phyloP scores from a whole-genome alignment of 53 echinoderm and acorn worm genomes.

The Echinarachnius parma region DNA sequence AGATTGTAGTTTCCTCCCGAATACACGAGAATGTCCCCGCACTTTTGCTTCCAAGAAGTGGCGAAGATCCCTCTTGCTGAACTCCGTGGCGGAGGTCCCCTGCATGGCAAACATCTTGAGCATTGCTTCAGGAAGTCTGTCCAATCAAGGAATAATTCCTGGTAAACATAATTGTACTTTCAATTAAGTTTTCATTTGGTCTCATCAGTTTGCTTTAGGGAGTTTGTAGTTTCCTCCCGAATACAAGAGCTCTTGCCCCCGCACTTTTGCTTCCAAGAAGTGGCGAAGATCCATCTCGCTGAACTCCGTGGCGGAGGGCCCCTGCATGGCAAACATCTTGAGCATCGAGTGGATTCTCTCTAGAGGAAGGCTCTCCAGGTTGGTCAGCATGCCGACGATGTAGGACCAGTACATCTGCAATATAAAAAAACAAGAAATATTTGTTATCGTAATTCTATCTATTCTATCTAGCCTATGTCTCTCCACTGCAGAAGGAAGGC shows the following conservation, averaged over 20 bases:
- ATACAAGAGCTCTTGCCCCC: conserved; percentile 80
- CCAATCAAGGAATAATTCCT: too few species aligned
- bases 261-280: conserved; percentile 85
- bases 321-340: conserved; percentile 98
- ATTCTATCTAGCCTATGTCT: too few species aligned
- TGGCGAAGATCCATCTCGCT: conserved; percentile 81
- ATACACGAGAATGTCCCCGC: conserved; percentile 76
- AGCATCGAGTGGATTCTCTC: conserved; percentile 93
- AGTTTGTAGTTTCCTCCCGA: conserved; percentile 83
- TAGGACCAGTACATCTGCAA: conserved; percentile 91
- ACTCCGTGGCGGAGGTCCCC: conserved; percentile 77
- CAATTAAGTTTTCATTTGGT: too few species aligned
- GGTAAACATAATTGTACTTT: too few species aligned
- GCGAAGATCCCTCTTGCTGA: conserved; percentile 79
- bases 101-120: conserved; percentile 98
- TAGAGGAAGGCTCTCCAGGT: conserved; percentile 78
- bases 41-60: conserved; percentile 90
- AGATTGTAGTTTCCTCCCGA: conserved; percentile 83
- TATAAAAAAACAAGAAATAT: not conserved
- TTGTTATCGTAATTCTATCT: too few species aligned
- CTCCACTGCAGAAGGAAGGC: too few species aligned
- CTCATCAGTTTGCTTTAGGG: conserved; percentile 73
- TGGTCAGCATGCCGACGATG: conserved; percentile 97
- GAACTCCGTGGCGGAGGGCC: conserved; percentile 77
- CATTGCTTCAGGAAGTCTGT: too few species aligned